Evolutionary conservation across 2,797 vertebrate species (phyloP), one percentile per base, ranked within the genome.

Genomic region (Lindbergichthys nudifrons): DNA sequence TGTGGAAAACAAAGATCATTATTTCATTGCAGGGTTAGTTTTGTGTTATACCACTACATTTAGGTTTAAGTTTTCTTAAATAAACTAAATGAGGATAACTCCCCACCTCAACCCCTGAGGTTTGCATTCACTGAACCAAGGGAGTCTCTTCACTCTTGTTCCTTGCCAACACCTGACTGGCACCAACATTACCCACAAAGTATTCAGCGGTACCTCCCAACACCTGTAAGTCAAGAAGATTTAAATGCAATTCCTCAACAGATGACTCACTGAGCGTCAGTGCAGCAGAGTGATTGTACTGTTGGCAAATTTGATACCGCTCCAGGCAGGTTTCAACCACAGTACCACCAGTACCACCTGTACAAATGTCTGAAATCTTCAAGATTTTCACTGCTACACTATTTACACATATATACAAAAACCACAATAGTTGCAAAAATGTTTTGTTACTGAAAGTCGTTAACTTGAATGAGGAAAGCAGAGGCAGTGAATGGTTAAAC

Each of bases 401-500:
- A 14, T 10, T 41, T 61, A 11, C 10, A 57, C 10, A 2, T n/a
- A 3, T 58, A 10, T 9, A 50, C 47, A 73, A 21, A 65, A 4
- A 15, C 5, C 21, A 45, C 47, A 45, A 21, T 1, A 16, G 61
- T 59, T 72, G 26, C 26, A 26, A 26, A 26, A 26, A 26, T 26
- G 4, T 26, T 26, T 26, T 62, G 15, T 60, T 14, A 63, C 56
- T n/a, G 23, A 53, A 48, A 11, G 0, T 36, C 3, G 1, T 57
- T 70, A 64, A 41, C 66, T 65, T 45, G 26, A 23, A 16, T 19
- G 10, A 47, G 19, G 15, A 36, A 76, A 63, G 45, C 46, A 54
- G 23, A 61, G 72, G 65, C 56, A 72, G 26, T 16, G 43, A 75
- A 63, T 54, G 43, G 72, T 89, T 88, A 84, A 88, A 86, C 79